Evolutionary conservation across 1,140 invertebrate species (phyloP).

Genomic region (Drosophila melanica): DNA sequence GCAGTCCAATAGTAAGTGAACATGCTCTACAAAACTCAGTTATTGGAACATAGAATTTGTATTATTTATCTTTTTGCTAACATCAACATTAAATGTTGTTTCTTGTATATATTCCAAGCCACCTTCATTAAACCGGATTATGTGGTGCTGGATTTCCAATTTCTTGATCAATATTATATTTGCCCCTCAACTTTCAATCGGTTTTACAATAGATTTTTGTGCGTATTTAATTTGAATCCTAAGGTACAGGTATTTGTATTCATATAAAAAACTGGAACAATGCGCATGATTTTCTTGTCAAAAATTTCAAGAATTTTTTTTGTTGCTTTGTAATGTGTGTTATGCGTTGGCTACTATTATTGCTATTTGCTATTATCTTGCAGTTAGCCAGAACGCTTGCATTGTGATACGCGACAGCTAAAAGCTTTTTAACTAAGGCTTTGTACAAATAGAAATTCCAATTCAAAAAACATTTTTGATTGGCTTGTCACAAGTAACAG

Average conservation of each 20-base stretch:
- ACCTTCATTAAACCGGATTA: conserved; percentile 26
- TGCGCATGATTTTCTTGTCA: conserved; percentile 57
- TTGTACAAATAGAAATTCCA: background rate
- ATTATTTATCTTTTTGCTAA: conserved; percentile 5
- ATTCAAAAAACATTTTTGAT: background rate
- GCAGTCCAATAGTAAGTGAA: conserved; percentile 12
- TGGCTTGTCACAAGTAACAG: background rate
- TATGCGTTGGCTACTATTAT: conserved; percentile 56
- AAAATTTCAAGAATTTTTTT: conserved; percentile 62
- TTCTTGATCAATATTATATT: conserved; percentile 13
- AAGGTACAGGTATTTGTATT: conserved; percentile 58
- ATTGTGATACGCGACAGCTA: conserved; percentile 1
- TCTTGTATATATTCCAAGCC: conserved; percentile 19
- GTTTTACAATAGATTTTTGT: conserved; percentile 70
- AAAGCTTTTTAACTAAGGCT: conserved; percentile 4
- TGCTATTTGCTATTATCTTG: conserved; percentile 47
- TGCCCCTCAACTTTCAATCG: conserved; percentile 17
- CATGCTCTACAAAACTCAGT: conserved; percentile 14
- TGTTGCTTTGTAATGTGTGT: conserved; percentile 29
- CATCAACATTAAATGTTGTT: conserved; percentile 43
- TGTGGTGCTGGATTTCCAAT: conserved; percentile 18
- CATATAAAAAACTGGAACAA: conserved; percentile 67
- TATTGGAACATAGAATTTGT: conserved; percentile 8
- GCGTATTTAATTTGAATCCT: conserved; percentile 67
- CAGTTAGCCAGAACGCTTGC: conserved; percentile 27